Percentiles rank a stretch among this genome's conserved stretches.
These are phyloP conservation scores for Phyllotis vaccarum DNA, from an alignment of 2,797 vertebrate species.

Conservation along the genomic window DNA sequence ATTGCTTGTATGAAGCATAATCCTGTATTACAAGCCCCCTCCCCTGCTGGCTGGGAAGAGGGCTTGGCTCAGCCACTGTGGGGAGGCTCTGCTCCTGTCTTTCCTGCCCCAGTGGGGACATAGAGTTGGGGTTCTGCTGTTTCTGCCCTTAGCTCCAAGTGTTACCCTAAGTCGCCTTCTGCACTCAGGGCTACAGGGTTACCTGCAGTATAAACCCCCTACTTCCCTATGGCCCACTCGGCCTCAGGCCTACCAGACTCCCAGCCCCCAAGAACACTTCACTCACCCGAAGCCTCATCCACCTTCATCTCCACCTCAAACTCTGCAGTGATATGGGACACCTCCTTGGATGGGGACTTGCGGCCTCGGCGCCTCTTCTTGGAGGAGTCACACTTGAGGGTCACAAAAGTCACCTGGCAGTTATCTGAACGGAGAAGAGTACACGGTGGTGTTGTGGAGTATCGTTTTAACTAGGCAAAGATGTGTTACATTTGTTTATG, in stretches of 20 bases:
- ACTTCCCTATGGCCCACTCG: background rate
- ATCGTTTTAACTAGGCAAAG: background rate
- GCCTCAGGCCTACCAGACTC: rapidly evolving
- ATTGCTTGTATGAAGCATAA: background rate
- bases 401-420: slow-evolving; percentile 96
- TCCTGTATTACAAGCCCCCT: no score
- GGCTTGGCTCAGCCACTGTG: rapidly evolving
- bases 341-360: slow-evolving; percentile 96
- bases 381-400: slow-evolving; percentile 97
- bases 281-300: slow-evolving; percentile 94
- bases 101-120: rapidly evolving
- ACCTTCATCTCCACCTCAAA: slow-evolving; percentile 96
- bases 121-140: background rate
- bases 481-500: background rate
- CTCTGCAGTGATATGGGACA: slow-evolving; percentile 96
- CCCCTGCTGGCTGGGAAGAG: background rate
- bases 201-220: no score
- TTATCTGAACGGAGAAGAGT: slow-evolving; percentile 93
- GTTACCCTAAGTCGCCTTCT: background rate
- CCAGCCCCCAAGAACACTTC: background rate
- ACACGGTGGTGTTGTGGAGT: slow-evolving; percentile 81
- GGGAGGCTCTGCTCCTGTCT: background rate
- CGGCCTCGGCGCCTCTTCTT: slow-evolving; percentile 96
- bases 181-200: background rate
- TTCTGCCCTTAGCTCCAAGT: background rate